A percentile compares a stretch with the other conserved stretches of the same genome.
Evolutionary conservation across 2,888 invertebrate species (phyloP).

Genomic region (Apoda limacodes): DNA sequence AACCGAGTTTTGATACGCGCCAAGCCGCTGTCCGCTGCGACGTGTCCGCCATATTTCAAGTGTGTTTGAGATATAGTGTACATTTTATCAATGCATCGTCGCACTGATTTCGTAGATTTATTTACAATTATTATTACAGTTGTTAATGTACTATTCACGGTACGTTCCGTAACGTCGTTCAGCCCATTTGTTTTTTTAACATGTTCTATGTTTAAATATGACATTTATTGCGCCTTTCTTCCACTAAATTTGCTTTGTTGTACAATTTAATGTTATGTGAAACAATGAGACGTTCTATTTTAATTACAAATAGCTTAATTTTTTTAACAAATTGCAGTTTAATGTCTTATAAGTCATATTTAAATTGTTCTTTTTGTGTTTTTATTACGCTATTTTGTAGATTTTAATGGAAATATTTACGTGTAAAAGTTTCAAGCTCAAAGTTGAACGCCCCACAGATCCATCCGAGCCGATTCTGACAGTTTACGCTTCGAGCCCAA

Average conservation of each 20-base stretch:
- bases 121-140: slow-evolving; percentile 64
- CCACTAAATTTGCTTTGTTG: no score
- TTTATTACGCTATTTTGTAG: no score
- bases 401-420: no score
- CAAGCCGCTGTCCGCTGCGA: slow-evolving; percentile 54
- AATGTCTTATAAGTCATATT: no score
- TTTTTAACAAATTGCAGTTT: no score
- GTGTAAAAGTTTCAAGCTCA: no score
- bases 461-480: slow-evolving; percentile 56
- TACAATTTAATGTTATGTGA: no score
- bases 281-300: no score
- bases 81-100: slow-evolving; percentile 69
- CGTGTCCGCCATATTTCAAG: slow-evolving; percentile 60
- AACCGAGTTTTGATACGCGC: slow-evolving; percentile 52
- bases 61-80: slow-evolving; percentile 56
- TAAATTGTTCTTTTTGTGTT: no score
- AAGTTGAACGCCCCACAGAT: slow-evolving; percentile 59
- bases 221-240: no score
- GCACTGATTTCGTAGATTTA: slow-evolving; percentile 62
- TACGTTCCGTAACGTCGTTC: slow-evolving; percentile 49
- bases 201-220: no score
- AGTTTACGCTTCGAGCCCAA: slow-evolving; percentile 61
- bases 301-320: no score
- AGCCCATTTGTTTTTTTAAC: slow-evolving; percentile 49
- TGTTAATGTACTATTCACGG: slow-evolving; percentile 64